Evolutionary conservation across 2,888 invertebrate genomes (phyloP), one percentile per base, ranked within the genome.

Genomic region (Allygus modestus): DNA sequence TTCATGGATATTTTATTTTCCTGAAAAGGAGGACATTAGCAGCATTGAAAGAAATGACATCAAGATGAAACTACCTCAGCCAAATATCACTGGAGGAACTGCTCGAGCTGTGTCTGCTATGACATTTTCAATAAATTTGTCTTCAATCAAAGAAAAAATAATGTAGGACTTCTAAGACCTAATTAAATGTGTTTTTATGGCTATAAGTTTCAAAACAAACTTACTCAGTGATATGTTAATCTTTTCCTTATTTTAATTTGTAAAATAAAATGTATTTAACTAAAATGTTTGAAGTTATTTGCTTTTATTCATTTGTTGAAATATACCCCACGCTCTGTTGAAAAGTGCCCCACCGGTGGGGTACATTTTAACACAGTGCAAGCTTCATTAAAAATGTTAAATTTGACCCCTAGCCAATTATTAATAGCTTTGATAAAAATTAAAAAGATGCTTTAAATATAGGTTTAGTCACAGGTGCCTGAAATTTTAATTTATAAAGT

Each of bases 291-390:
- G 20, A 11, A 23, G 28, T 23, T 12, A 15, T 17, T 71, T 12
- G 12, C 28, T 15, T 46, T 46, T 41, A n/a, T n/a, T n/a, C n/a
- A n/a, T 17, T 4, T 61, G 37, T 82, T 82, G 65, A 82, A 82
- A 82, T 33, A 37, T 82, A 33, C 81, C 81, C 81, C 81, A 17
- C 41, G 0, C 65, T 26, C 65, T 33, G 37, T 82, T 82, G 65
- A 82, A 82, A 82, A 37, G 61, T 82, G 31, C 81, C 81, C 81
- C 81, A 17, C 20, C 0, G n/a, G 11, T 4, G 37, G 61, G 81
- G 61, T 37, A 65, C 65, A 82, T 61, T 26, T 61, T 65, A 82
- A 82, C 58, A 82, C 26, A 28, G n/a, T 82, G 61, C 41, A 82
- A 33, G 37, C 1, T 65, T 58, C n/a, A n/a, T n/a, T n/a, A 54